phyloP scores from a whole-genome alignment of 2,113 vertebrate genomes.

The Brachypteracias leptosomus region DNA sequence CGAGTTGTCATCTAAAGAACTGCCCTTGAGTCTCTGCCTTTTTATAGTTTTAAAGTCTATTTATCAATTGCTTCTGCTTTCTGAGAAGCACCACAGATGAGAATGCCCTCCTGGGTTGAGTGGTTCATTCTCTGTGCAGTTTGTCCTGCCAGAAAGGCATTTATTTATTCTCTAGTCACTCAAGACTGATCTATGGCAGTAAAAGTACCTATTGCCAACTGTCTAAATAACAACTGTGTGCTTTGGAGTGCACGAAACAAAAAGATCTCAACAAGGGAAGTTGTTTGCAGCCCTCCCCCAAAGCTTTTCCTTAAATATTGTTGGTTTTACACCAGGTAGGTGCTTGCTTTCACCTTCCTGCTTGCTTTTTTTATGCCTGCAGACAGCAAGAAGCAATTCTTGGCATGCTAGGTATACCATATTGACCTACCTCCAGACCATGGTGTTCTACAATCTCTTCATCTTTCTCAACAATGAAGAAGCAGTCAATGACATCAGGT shows the following conservation, averaged over 20 bases:
- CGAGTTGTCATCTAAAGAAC: too few species aligned
- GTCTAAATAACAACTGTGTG: not conserved
- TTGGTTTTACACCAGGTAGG: not conserved
- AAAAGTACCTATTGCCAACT: too few species aligned
- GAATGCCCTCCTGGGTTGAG: too few species aligned
- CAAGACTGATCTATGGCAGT: too few species aligned
- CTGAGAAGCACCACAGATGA: too few species aligned
- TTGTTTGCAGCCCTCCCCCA: not conserved
- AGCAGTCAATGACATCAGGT: slow-evolving; percentile 83
- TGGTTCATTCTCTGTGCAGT: too few species aligned
- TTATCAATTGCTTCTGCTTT: too few species aligned
- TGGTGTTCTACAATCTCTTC: slow-evolving; percentile 99
- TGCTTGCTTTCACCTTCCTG: not conserved
- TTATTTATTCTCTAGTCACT: too few species aligned
- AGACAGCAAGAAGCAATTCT: slow-evolving; percentile 94
- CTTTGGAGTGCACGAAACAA: not conserved
- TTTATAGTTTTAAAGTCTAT: too few species aligned
- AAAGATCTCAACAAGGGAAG: not conserved
- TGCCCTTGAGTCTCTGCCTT: too few species aligned
- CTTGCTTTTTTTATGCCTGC: slow-evolving; percentile 19
- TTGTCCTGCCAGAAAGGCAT: too few species aligned
- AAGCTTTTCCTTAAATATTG: not conserved
- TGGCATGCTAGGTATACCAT: slow-evolving; percentile 96
- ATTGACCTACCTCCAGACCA: slow-evolving; percentile 96
- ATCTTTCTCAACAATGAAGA: slow-evolving; percentile 88